Conservation (phyloP, 2,113 vertebrate genomes). For the Steatornis caripensis region DNA sequence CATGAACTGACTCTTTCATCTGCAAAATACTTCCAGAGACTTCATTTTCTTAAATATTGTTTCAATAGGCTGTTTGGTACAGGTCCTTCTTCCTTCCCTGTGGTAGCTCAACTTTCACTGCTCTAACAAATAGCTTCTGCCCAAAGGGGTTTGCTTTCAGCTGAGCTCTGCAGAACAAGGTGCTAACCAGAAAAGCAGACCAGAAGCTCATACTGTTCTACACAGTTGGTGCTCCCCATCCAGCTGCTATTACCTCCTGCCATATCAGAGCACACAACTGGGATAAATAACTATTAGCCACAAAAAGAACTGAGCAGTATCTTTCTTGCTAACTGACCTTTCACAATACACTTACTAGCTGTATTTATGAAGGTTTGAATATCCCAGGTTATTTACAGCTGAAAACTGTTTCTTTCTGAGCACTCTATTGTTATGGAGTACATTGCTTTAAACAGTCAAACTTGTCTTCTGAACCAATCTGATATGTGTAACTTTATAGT, state of each 20-base stretch:
- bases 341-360: background rate
- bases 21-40: background rate
- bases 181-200: background rate
- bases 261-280: no score
- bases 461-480: background rate
- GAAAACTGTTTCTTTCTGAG: background rate
- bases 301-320: background rate
- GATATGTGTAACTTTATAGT: background rate
- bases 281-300: background rate
- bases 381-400: background rate
- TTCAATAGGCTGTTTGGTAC: background rate
- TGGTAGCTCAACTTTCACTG: background rate
- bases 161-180: background rate
- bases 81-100: background rate
- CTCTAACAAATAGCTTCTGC: background rate
- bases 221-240: rapidly evolving
- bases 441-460: background rate
- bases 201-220: background rate
- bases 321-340: background rate
- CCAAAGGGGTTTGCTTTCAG: background rate
- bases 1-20: background rate
- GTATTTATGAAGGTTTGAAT: background rate
- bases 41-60: background rate
- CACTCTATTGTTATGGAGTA: background rate
- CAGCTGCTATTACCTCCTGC: background rate